Evolutionary conservation across 2,888 invertebrate species (phyloP), one percentile per base, ranked within the genome.

Genomic region (Cosmia pyralina): DNA sequence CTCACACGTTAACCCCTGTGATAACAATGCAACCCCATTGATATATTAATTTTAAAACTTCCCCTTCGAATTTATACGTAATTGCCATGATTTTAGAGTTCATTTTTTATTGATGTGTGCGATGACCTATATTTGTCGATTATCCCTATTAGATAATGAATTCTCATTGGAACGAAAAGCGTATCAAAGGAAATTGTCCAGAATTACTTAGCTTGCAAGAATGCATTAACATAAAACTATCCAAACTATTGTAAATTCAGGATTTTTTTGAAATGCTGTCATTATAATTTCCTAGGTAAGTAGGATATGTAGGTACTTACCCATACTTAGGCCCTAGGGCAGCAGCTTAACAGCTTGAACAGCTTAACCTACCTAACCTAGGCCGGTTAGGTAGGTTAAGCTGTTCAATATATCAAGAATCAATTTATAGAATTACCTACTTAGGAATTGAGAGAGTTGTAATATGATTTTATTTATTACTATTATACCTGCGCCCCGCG

Each of bases 21-120:
- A 74, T 79, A 83, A 81, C 72, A 84, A 77, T 76, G 68, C 81
- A 81, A 77, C 86, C 86, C 73, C 72, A 72, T 48, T 69, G 53
- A 38, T 71, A 60, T 63, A 67, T 41, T 57, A 22, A 58, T 57
- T 79, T 59, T n/a, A 22, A 65, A 50, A 58, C 11, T 15, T 11
- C 48, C n/a, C 59, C 17, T 57, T 57, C 19, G 46, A 75, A 70
- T 55, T n/a, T 66, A 55, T 62, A 72, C 77, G 58, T 53, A 63
- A 57, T 15, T 11, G 0, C 10, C n/a, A 2, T 19, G 11, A n/a
- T 34, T 46, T 75, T 70, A 44, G 57, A 65, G 75, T 64, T 44
- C 7, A 66, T 46, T 72, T 65, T 48, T 5, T 41, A 48, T 22
- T 70, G 48, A n/a, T 28, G 10, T 38, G 4, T 38, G 34, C n/a